These are phyloP conservation scores for Paedocypris micromegethes DNA, from an alignment of 2,797 vertebrate genomes.

Conservation along the genomic window DNA sequence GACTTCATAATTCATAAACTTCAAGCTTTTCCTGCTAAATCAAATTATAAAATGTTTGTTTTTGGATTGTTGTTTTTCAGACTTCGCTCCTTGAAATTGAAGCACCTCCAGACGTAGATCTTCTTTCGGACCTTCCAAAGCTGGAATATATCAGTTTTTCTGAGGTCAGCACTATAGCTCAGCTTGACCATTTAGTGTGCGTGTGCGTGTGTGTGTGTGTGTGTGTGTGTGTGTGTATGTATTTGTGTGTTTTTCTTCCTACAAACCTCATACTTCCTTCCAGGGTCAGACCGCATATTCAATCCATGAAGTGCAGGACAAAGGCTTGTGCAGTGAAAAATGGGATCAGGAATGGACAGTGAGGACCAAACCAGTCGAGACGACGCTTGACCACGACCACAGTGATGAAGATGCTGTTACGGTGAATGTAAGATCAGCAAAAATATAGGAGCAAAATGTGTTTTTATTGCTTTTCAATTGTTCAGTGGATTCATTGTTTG, in stretches of 20 bases:
- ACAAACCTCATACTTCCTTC: constrained; percentile 2
- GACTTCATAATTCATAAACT: too few relatives aligned
- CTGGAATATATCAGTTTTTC: constrained; percentile 57
- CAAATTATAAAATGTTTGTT: too few relatives aligned
- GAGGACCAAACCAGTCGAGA: not conserved
- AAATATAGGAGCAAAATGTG: too few relatives aligned
- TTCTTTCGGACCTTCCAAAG: constrained; percentile 50
- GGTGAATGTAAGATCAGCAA: constrained; percentile 32
- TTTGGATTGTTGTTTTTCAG: constrained; percentile 10
- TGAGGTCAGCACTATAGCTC: constrained; percentile 15
- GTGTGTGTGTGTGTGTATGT: not conserved
- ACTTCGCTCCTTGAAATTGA: constrained; percentile 13
- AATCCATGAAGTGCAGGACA: constrained; percentile 24
- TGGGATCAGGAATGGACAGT: constrained; percentile 47
- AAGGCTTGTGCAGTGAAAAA: constrained; percentile 20
- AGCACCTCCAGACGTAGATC: constrained; percentile 41
- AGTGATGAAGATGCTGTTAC: not conserved
- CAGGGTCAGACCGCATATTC: constrained; percentile 34
- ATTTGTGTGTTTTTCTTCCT: not conserved
- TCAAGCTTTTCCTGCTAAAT: too few relatives aligned
- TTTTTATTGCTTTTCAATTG: too few relatives aligned
- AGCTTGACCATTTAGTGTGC: not conserved
- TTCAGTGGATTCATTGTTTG: too few relatives aligned
- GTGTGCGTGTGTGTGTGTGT: not conserved
- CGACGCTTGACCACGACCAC: not conserved